Conservation (phyloP, 2,888 invertebrate species). For the Drosophila nigritarsus region DNA sequence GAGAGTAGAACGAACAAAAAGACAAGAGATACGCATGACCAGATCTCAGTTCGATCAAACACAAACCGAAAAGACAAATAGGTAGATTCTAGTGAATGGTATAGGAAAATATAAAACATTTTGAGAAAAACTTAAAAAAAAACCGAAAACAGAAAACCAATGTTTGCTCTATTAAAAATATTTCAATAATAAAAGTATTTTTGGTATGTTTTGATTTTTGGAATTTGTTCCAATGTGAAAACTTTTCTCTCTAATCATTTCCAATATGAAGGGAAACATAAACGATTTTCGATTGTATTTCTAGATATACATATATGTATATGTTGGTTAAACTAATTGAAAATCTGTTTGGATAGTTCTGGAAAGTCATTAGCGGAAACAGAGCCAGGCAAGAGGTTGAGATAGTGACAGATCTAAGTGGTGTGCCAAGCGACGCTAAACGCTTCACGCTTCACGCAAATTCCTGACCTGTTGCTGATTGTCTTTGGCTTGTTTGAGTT, state of each 20-base stretch:
- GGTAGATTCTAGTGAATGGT: neutral
- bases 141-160: neutral
- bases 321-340: conserved; percentile 4
- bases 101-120: neutral
- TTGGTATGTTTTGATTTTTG: neutral
- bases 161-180: neutral
- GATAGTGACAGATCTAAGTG: conserved; percentile 38
- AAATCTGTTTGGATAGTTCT: conserved; percentile 7
- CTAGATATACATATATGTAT: neutral
- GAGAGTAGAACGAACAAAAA: conserved; percentile 11
- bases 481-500: conserved; percentile 75
- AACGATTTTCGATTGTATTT: neutral
- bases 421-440: conserved; percentile 29
- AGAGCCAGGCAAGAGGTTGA: conserved; percentile 25
- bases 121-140: neutral
- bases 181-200: conserved; percentile 1
- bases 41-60: neutral
- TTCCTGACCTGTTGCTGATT: conserved; percentile 83
- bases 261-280: conserved; percentile 2
- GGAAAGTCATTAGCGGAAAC: conserved; percentile 27
- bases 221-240: neutral
- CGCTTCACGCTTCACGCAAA: conserved; percentile 22
- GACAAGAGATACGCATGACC: neutral
- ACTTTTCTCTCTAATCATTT: conserved; percentile 1
- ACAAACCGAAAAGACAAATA: neutral